A percentile compares a stretch with the other conserved stretches of the same genome.
phyloP scores from a whole-genome alignment of 2,113 vertebrate genomes.

The Trogon surrucura region DNA sequence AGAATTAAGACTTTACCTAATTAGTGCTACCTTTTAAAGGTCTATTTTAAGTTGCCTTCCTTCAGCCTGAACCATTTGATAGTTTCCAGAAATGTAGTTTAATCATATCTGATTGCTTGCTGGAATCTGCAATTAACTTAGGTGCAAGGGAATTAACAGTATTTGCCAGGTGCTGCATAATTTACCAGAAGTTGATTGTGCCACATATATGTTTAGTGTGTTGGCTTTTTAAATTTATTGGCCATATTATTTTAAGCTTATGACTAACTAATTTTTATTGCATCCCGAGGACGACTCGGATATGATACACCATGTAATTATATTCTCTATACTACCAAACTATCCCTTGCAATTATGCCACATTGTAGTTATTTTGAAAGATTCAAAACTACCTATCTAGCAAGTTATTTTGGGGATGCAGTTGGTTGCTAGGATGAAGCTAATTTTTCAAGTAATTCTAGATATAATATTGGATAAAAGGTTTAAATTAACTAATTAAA shows the following conservation, averaged over 20 bases:
- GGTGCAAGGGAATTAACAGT: not conserved
- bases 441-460: not conserved
- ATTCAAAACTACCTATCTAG: not conserved
- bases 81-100: constrained; percentile 48
- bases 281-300: constrained; percentile 9
- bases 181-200: not conserved
- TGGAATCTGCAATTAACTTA: constrained; percentile 39
- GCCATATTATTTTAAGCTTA: constrained; percentile 10
- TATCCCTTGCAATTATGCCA: constrained; percentile 20
- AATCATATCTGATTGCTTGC: constrained; percentile 52
- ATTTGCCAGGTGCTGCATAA: constrained; percentile 29
- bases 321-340: not conserved
- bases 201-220: not conserved
- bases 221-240: not conserved
- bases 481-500: not conserved
- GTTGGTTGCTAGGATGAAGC: not conserved
- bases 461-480: not conserved
- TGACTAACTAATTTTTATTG: constrained; percentile 10
- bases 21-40: constrained; percentile 12
- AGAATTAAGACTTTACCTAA: constrained; percentile 20
- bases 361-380: not conserved
- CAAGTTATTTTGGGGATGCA: not conserved
- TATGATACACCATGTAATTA: constrained; percentile 15
- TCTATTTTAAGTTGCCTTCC: constrained; percentile 40
- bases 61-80: constrained; percentile 20